These are phyloP conservation scores for Ophion slaviceki DNA, from an alignment of 2,888 invertebrate genomes.

Conservation along the genomic window DNA sequence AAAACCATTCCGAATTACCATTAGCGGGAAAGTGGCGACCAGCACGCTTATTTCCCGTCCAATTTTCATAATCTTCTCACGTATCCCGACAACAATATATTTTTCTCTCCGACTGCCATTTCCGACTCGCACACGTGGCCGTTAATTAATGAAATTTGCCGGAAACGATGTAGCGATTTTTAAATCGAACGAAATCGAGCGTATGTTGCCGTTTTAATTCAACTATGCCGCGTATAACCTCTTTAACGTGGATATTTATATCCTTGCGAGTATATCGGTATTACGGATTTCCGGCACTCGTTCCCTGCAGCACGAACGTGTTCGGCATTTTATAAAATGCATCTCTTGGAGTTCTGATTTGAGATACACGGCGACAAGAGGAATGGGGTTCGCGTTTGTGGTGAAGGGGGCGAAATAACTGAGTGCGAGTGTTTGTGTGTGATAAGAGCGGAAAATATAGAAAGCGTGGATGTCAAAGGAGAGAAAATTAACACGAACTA, in stretches of 20 bases:
- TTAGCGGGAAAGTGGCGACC: not conserved
- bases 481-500: conserved; percentile 57
- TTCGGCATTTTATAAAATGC: conserved; percentile 21
- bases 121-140: not conserved
- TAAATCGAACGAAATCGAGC: not conserved
- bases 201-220: not conserved
- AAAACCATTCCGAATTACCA: not conserved
- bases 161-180: not conserved
- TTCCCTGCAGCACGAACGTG: conserved; percentile 31
- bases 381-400: conserved; percentile 7
- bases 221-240: conserved; percentile 1
- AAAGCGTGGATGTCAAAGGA: conserved; percentile 38
- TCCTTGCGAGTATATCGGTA: conserved; percentile 44
- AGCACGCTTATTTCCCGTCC: not conserved
- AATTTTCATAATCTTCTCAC: not conserved
- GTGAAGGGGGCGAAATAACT: not conserved
- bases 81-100: not conserved
- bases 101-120: not conserved
- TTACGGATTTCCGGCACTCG: conserved; percentile 24
- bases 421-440: not conserved
- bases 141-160: not conserved
- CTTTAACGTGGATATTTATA: conserved; percentile 27
- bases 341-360: conserved; percentile 32
- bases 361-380: conserved; percentile 10
- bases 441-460: conserved; percentile 1